Percentiles rank a stretch among this genome's conserved stretches.
Conservation (phyloP, 2,888 invertebrate species). For the Ophion slaviceki region DNA sequence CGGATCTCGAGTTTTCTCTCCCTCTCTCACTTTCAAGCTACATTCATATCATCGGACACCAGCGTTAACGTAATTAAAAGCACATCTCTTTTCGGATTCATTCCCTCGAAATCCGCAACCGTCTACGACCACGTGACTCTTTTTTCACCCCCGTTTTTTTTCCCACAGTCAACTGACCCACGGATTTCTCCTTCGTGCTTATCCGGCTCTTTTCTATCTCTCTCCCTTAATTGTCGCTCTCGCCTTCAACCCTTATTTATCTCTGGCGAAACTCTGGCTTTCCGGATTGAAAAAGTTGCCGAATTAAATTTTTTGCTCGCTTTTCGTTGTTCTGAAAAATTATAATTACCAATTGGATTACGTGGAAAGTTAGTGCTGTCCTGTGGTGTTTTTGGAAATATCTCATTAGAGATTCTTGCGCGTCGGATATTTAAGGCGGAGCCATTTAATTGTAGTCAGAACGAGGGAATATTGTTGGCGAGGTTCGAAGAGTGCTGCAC, state of each 20-base stretch:
- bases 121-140: conserved; percentile 19
- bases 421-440: neutral
- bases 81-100: conserved; percentile 80
- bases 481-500: neutral
- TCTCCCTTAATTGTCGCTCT: conserved; percentile 21
- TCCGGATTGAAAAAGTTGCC: conserved; percentile 14
- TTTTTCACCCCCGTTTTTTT: conserved; percentile 51
- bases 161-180: conserved; percentile 44
- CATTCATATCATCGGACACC: conserved; percentile 81
- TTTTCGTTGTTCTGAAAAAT: neutral
- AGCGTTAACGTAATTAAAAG: conserved; percentile 81
- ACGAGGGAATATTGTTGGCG: neutral
- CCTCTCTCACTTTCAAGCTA: conserved; percentile 63
- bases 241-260: conserved; percentile 11
- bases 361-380: neutral
- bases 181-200: conserved; percentile 30
- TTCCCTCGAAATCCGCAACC: conserved; percentile 65
- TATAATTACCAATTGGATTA: conserved; percentile 21
- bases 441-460: neutral
- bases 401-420: neutral
- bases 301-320: neutral
- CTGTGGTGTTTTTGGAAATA: neutral
- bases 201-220: conserved; percentile 53
- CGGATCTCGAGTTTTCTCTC: conserved; percentile 72
- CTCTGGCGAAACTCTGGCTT: neutral